phyloP scores from a whole-genome alignment of 2,113 vertebrate species.

The Gadus chalcogrammus region DNA sequence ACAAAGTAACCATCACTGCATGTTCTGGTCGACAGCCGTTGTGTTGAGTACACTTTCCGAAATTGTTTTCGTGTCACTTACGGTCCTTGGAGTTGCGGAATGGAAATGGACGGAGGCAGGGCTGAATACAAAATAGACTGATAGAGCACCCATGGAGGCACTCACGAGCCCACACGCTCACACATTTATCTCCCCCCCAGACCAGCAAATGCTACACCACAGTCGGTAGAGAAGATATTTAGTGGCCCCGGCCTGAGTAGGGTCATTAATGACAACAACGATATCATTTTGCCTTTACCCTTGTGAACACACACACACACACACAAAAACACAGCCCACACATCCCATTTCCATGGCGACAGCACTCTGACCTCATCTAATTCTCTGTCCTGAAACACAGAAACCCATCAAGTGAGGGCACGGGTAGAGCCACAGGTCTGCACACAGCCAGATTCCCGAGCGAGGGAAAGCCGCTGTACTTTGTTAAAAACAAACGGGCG shows the following conservation, averaged over 20 bases:
- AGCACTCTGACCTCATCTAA: constrained; percentile 5
- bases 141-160: too few species aligned
- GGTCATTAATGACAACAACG: constrained; percentile 23
- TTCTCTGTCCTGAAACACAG: background rate
- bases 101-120: too few species aligned
- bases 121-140: too few species aligned
- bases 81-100: too few species aligned
- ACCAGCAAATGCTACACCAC: constrained; percentile 8
- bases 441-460: background rate
- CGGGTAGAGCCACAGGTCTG: background rate
- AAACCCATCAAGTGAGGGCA: background rate
- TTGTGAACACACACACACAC: background rate
- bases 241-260: constrained; percentile 21
- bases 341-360: constrained; percentile 29
- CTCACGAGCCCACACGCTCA: background rate
- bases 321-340: background rate
- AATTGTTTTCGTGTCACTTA: too few species aligned
- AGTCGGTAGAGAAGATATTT: constrained; percentile 24
- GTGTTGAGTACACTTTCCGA: too few species aligned
- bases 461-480: background rate
- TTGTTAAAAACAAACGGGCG: background rate
- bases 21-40: too few species aligned
- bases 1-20: too few species aligned
- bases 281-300: constrained; percentile 1
- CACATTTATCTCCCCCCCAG: constrained; percentile 21